A percentile compares a stretch with the other conserved stretches of the same genome.
These are phyloP conservation scores for Zaprionus davidi DNA, from an alignment of 1,140 invertebrate genomes.

Conservation along the genomic window DNA sequence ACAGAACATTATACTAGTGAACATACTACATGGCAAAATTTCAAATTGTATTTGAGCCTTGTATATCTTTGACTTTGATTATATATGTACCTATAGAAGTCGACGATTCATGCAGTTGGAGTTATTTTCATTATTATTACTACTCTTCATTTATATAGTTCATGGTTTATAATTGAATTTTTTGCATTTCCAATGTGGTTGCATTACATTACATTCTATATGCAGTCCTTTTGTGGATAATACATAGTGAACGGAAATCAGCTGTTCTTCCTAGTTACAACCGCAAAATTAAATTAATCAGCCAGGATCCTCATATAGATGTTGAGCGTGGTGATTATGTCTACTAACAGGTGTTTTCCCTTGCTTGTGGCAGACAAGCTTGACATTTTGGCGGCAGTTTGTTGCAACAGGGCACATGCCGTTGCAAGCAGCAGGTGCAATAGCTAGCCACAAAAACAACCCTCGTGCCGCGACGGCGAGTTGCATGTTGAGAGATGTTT, in stretches of 20 bases:
- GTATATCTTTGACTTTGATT: background rate
- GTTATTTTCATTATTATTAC: too few relatives aligned
- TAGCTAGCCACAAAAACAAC: constrained; percentile 51
- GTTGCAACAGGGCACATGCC: constrained; percentile 59
- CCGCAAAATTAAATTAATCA: constrained; percentile 5
- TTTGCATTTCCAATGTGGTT: background rate
- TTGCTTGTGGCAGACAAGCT: background rate
- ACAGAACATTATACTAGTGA: too few relatives aligned
- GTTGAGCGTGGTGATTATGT: background rate
- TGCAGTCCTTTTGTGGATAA: background rate
- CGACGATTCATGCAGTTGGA: background rate
- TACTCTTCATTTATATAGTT: background rate
- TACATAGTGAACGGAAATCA: background rate
- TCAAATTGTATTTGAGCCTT: too few relatives aligned
- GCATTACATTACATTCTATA: background rate
- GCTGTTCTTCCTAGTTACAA: background rate
- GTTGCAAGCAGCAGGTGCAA: constrained; percentile 61
- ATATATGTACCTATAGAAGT: background rate
- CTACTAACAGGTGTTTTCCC: constrained; percentile 59
- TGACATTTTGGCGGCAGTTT: constrained; percentile 61
- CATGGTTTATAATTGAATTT: background rate
- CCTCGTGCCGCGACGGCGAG: constrained; percentile 41
- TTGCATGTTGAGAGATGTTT: constrained; percentile 33
- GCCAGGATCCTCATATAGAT: background rate
- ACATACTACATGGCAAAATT: too few relatives aligned